phyloP scores from a whole-genome alignment of 2,797 vertebrate species.

The Oreochromis grahami region DNA sequence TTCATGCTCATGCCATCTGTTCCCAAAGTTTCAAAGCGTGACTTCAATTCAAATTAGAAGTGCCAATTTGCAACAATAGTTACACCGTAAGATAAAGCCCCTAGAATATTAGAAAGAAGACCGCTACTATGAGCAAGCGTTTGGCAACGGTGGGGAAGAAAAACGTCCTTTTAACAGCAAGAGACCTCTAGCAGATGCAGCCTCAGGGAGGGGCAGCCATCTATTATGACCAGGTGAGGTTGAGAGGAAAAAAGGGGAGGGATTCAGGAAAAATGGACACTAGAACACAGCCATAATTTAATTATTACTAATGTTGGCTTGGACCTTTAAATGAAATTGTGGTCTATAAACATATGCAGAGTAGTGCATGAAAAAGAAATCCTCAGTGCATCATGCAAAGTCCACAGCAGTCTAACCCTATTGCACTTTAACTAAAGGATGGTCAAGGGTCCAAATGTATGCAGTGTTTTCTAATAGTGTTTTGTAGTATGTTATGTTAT shows the following conservation, averaged over 20 bases:
- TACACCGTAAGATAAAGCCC: not conserved
- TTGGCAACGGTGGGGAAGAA: not conserved
- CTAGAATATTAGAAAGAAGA: not conserved
- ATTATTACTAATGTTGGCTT: not conserved
- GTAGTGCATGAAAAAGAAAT: not conserved
- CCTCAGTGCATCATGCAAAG: not conserved
- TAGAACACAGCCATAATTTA: not conserved
- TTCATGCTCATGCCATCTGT: not conserved
- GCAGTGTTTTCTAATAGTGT: not conserved
- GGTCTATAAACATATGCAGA: not conserved
- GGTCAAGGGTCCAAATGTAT: not conserved
- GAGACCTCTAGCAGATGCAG: not conserved
- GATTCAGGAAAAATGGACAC: not conserved
- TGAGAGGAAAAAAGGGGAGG: not conserved
- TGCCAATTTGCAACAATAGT: not conserved
- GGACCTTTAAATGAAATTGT: not conserved
- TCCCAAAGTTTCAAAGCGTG: not conserved
- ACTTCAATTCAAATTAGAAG: not conserved
- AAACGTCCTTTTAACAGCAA: not conserved
- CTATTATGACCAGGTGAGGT: not conserved
- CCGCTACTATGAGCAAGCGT: not conserved
- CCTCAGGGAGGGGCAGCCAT: not conserved
- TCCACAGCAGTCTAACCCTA: not conserved
- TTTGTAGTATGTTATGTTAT: not conserved
- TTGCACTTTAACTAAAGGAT: not conserved